These are phyloP conservation scores for Heliangelus exortis DNA, from an alignment of 2,797 vertebrate genomes.

Conservation along the genomic window DNA sequence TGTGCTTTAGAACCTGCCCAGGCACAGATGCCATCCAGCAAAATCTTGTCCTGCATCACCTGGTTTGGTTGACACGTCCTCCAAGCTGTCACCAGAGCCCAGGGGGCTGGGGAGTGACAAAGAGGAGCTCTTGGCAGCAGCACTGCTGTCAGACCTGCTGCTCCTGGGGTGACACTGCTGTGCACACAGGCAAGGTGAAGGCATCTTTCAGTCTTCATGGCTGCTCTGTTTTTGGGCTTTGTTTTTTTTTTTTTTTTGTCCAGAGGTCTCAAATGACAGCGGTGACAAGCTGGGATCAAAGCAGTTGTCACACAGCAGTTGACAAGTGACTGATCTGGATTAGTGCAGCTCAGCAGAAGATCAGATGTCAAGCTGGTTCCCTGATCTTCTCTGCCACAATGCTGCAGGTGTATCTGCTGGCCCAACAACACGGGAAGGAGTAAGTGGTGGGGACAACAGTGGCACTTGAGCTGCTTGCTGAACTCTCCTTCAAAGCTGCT, in stretches of 20 bases:
- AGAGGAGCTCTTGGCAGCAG: constrained; percentile 38
- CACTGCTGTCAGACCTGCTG: constrained; percentile 27
- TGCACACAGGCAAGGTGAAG: not conserved
- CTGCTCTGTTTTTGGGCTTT: not conserved
- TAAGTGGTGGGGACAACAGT: not conserved
- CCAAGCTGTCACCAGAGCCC: constrained; percentile 43
- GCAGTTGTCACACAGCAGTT: not conserved
- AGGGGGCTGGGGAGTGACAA: not conserved
- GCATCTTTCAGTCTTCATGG: not conserved
- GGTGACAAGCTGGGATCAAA: not conserved
- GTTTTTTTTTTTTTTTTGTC: not conserved
- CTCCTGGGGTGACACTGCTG: constrained; percentile 4
- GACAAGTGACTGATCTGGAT: not conserved
- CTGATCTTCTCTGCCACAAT: not conserved
- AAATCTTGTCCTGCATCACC: constrained; percentile 14
- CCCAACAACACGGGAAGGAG: not conserved
- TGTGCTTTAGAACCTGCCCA: not conserved
- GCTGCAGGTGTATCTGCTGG: not conserved
- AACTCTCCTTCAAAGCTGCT: not conserved
- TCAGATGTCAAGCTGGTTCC: not conserved
- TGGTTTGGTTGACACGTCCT: constrained; percentile 17
- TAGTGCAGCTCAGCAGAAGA: not conserved
- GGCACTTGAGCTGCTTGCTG: not conserved
- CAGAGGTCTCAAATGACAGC: not conserved
- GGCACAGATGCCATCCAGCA: not conserved